Base-by-base conservation (phyloP, 2,888 invertebrate species). In the Amblyjoppa proteus region DNA sequence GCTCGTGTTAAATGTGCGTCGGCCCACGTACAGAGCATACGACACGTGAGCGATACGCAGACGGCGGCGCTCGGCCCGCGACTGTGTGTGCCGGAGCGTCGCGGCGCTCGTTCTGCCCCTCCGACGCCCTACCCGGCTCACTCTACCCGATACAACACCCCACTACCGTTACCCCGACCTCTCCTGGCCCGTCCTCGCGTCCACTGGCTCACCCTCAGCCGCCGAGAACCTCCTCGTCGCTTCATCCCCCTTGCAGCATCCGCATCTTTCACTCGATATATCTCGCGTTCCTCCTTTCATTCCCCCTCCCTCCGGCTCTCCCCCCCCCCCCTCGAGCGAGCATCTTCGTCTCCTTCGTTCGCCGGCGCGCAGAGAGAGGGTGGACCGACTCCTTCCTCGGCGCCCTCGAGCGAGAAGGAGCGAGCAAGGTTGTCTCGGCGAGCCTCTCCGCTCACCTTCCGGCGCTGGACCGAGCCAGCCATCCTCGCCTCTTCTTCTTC, bases 11-110 rank as follows among this genome's bases (percentile, higher is more conserved):
- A 53, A n/a, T 41, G 56, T 34, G 66, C 28, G 34, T 20, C 34
- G 66, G 71, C 83, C 61, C 80, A 56, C 81, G 77, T 83, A 49
- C 45, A 16, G 34, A 69, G 34, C 75, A 45, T 49, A 25, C 68
- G 66, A 77, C 77, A 84, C 76, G 69, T 64, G 58, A 82, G 80
- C 87, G 87, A 85, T 92, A 91, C 91, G 92, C 86, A 90, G 88
- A 90, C 91, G 90, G 91, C 93, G 94, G 92, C 94, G 91, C 90
- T 92, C 92, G 90, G 91, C 91, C 93, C 93, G 93, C 93, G 92
- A 94, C 93, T 93, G 93, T 93, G 91, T 91, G 90, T 91, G 90
- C 88, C 87, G 89, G 89, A 91, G 91, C 92, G 93, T 92, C 93
- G 93, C 93, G 92, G 93, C 91, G 92, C 93, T 91, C 91, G 92